phyloP scores from a whole-genome alignment of 2,888 invertebrate species.

The Melieria picta region DNA sequence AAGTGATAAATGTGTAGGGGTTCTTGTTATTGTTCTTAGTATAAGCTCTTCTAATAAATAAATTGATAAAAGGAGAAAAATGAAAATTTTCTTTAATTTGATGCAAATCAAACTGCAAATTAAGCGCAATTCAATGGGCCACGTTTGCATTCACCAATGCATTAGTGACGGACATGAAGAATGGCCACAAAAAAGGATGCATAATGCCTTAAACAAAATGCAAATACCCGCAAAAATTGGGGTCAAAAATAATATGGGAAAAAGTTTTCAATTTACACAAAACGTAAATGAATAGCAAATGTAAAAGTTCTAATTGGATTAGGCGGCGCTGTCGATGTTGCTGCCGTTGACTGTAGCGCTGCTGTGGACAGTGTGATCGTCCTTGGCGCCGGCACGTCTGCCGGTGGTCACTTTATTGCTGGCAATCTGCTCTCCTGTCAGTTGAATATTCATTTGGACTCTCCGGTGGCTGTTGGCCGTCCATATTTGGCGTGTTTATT shows the following conservation, averaged over 20 bases:
- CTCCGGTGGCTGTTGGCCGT: too few species aligned
- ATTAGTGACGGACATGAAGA: background rate
- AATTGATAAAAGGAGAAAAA: too few species aligned
- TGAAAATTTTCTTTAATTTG: too few species aligned
- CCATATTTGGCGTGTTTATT: too few species aligned
- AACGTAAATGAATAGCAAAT: conserved; percentile 1
- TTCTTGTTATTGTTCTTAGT: too few species aligned
- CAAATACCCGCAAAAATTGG: background rate
- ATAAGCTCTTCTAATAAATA: too few species aligned
- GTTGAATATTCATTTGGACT: too few species aligned
- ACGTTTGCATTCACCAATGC: background rate
- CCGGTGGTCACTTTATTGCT: too few species aligned
- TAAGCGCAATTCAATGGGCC: background rate
- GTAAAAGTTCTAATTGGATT: conserved; percentile 23
- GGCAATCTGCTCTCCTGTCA: too few species aligned
- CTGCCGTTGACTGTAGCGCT: too few species aligned
- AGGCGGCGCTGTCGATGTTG: background rate
- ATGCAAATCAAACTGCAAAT: background rate
- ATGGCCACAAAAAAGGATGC: background rate
- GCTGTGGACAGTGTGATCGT: too few species aligned
- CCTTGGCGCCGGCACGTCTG: too few species aligned
- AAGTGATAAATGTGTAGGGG: conserved; percentile 16
- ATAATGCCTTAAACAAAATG: conserved; percentile 12
- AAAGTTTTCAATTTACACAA: conserved; percentile 1
- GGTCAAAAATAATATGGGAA: background rate